phyloP scores from a whole-genome alignment of 2,888 invertebrate species.

The Andrena fulva region DNA sequence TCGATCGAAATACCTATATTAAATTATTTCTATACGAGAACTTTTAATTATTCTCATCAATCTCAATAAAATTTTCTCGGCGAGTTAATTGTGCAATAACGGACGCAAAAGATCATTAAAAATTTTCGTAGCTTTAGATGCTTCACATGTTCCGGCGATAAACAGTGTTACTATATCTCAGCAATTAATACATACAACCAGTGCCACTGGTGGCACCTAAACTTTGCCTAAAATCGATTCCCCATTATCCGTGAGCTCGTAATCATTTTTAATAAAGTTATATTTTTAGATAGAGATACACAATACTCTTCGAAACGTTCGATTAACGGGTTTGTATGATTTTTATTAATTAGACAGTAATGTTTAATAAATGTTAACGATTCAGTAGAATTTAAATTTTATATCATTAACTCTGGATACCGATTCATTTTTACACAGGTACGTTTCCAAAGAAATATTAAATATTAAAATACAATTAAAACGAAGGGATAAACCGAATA shows the following conservation, averaged over 20 bases:
- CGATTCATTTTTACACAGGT: conserved; percentile 45
- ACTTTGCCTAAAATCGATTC: conserved; percentile 25
- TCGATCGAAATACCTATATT: not conserved
- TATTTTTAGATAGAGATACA: conserved; percentile 52
- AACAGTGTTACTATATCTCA: conserved; percentile 43
- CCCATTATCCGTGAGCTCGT: conserved; percentile 7
- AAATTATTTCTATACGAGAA: conserved; percentile 22
- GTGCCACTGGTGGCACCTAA: conserved; percentile 33
- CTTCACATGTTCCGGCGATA: conserved; percentile 42
- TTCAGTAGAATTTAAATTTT: conserved; percentile 47
- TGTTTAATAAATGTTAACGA: conserved; percentile 26
- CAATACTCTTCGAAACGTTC: conserved; percentile 38
- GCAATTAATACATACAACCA: conserved; percentile 35
- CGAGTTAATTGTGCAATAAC: conserved; percentile 35
- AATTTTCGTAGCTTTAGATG: conserved; percentile 46
- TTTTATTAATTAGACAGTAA: conserved; percentile 40
- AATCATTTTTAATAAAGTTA: conserved; percentile 33
- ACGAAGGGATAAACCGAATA: not conserved
- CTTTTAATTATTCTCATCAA: conserved; percentile 18
- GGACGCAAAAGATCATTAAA: conserved; percentile 34
- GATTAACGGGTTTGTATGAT: conserved; percentile 50
- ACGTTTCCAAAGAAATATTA: conserved; percentile 18
- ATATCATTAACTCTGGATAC: conserved; percentile 23
- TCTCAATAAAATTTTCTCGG: conserved; percentile 16
- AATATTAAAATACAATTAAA: conserved; percentile 3